Conservation (phyloP, 2,888 invertebrate species). For the Eristalis arbustorum region DNA sequence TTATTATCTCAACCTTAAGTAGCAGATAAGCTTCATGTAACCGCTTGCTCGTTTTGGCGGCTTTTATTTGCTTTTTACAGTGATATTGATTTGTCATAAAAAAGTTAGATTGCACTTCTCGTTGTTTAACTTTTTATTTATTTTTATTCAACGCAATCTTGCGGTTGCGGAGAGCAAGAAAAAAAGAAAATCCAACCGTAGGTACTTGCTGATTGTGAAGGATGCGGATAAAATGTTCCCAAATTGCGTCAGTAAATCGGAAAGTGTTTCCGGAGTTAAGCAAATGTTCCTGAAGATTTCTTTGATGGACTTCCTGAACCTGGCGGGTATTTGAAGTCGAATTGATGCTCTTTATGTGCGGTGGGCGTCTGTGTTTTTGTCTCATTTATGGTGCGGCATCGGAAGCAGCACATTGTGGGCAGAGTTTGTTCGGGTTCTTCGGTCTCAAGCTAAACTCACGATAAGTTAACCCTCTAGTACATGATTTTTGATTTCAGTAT, state of each 20-base stretch:
- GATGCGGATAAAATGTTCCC: not conserved
- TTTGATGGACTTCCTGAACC: not conserved
- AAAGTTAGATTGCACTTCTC: not conserved
- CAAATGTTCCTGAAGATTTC: not conserved
- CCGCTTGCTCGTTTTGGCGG: slow-evolving; percentile 15
- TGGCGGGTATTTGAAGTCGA: not conserved
- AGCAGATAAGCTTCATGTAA: slow-evolving; percentile 29
- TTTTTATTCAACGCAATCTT: not conserved
- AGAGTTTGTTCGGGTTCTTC: too few species aligned
- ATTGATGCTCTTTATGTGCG: not conserved
- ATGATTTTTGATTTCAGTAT: too few species aligned
- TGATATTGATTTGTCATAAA: slow-evolving; percentile 16
- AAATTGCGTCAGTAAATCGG: not conserved
- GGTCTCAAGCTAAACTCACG: too few species aligned
- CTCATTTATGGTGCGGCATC: not conserved
- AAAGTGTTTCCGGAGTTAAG: not conserved
- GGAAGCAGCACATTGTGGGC: too few species aligned
- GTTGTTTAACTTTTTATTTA: not conserved
- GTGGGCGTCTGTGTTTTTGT: not conserved
- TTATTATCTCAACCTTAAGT: slow-evolving; percentile 42
- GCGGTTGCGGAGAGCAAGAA: not conserved
- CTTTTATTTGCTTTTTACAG: slow-evolving; percentile 5
- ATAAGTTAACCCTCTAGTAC: too few species aligned
- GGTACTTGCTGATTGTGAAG: not conserved
- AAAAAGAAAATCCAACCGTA: not conserved